Base-by-base conservation (phyloP, 2,888 invertebrate species). In the Baronia brevicornis region DNA sequence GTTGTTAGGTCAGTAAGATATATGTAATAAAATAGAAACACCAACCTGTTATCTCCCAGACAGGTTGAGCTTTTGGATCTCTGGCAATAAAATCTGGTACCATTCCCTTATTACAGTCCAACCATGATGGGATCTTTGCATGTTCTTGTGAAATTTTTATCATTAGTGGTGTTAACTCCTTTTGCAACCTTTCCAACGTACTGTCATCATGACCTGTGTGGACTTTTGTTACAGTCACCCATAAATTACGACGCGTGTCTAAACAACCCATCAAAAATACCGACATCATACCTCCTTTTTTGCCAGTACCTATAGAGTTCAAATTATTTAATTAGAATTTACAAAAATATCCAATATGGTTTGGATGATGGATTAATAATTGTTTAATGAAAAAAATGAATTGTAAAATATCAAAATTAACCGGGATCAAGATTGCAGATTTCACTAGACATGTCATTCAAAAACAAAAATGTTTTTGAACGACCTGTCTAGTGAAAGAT, bases 181-280 rank as follows among this genome's bases (percentile, higher is more conserved):
- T 85, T 56, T 95, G 96, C 3, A 97, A 78, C 39, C 87, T 78
- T 19, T 92, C 91, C 14, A 97, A 74, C 0, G 94, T 94, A 38
- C 88, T 90, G 67, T 97, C 97, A 57, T 97, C 96, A 40, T 95
- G 91, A 0, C 97, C 97, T 0, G 91, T 90, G 54, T 93, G 93
- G 0, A 93, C 93, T 86, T 97, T 98, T 1, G 97, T 96, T 0
- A 97, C 97, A 0, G 97, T 97, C 36, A 92, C 89, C 92, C 95
- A 97, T 28, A 86, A 79, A 23, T 79, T 79, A 2, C 84, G 82
- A 0, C 56, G 63, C 3, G 82, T 82, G 69, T 97, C 93, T 36
- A 90, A 88, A 51, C 95, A 95, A 0, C 97, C 97, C 96, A 97
- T 96, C 8, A 98, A 82, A 62, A 97, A 97, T 23, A 96, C 91